These are phyloP conservation scores for Anabacerthia variegaticeps DNA, from an alignment of 2,797 vertebrate species.

Conservation along the genomic window DNA sequence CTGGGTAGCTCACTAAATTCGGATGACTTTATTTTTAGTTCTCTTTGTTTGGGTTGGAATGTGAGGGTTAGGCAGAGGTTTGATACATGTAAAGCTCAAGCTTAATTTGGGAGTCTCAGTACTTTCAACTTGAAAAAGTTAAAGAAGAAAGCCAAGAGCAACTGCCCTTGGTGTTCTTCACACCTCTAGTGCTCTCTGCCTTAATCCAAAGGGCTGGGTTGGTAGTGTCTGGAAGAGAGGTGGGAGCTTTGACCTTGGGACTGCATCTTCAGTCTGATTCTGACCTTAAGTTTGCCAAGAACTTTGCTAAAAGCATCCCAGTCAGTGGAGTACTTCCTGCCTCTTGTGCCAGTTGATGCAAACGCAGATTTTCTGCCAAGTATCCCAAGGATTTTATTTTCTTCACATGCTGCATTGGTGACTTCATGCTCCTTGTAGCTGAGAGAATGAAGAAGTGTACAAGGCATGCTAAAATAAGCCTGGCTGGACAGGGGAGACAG, in stretches of 20 bases:
- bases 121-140: neutral
- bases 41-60: neutral
- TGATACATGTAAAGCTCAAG: neutral
- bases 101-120: neutral
- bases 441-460: neutral
- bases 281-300: neutral
- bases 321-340: fast-evolving
- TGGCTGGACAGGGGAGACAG: neutral
- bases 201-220: neutral
- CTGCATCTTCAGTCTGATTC: neutral
- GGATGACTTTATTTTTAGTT: neutral
- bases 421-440: neutral
- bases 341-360: neutral
- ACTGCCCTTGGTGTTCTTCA: neutral
- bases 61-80: neutral
- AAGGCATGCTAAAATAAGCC: neutral
- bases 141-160: neutral
- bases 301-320: neutral
- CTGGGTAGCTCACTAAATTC: neutral
- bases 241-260: neutral
- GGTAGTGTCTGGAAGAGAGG: neutral
- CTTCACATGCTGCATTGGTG: neutral
- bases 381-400: neutral
- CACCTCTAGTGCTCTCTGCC: neutral
- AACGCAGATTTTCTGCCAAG: neutral